Base-by-base conservation (phyloP, 2,113 vertebrate species). In the Anarrhichthys ocellatus region DNA sequence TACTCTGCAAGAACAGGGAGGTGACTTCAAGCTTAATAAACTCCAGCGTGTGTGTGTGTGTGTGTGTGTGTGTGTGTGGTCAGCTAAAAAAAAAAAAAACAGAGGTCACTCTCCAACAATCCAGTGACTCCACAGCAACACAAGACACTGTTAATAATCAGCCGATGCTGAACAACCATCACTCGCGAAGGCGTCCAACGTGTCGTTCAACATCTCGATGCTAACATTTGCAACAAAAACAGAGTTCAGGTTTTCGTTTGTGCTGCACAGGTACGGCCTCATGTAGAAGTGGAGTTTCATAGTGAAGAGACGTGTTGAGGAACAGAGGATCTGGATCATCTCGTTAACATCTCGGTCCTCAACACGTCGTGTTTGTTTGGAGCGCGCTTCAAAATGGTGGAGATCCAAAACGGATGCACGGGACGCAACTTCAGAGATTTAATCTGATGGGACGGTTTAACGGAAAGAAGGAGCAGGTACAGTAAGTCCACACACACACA, bases 101-200 rank as follows among this genome's bases (percentile, higher is more conserved):
- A 68, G 50, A 84, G 63, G 78, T 85, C 87, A 83, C 52, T 6
- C 77, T n/a, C 32, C 76, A 67, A 63, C 73, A 65, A 73, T 67
- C 82, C 78, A 1, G 11, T 6, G 7, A 66, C 83, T 86, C 85
- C 83, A 66, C 70, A 24, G 82, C 82, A 87, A 87, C 90, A 81
- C 68, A 63, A 82, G 8, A 72, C 64, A 7, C 66, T 5, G 87
- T 90, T 86, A 90, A 87, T 90, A 82, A 92, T 92, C 84, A 88
- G 71, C 86, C 7, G 3, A 56, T 18, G 36, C 69, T 46, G 44
- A 85, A 69, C 24, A 36, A 38, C 56, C n/a, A 73, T 78, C 81
- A 34, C 27, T 9, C 18, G 20, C 7, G 20, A n/a, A 8, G 8
- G 9, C 20, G 20, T 52, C 18, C 20, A 22, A 20, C 1, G 50